Conservation (phyloP, 2,113 vertebrate genomes). For the Hemiprocne comata region DNA sequence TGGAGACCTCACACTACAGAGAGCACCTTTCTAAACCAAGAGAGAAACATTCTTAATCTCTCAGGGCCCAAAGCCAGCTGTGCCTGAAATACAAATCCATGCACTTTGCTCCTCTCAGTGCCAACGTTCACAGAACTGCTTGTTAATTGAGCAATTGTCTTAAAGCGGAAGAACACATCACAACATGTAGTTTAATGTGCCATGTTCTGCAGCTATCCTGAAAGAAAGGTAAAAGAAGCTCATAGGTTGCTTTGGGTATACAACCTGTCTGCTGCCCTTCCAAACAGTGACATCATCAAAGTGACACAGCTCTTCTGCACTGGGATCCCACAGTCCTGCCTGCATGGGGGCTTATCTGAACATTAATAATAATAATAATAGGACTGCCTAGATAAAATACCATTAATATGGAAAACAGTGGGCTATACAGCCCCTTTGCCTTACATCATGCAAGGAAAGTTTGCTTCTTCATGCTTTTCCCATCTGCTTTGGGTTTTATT, state of each 20-base stretch:
- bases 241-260: background rate
- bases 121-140: background rate
- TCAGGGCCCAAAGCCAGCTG: background rate
- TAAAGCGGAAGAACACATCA: background rate
- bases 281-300: background rate
- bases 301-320: background rate
- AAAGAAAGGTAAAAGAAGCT: background rate
- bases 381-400: background rate
- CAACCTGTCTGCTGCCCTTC: background rate
- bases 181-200: background rate
- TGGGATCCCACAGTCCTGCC: background rate
- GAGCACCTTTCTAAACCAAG: background rate
- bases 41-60: background rate
- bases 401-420: background rate
- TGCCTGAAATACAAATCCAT: background rate
- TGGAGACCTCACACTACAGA: background rate
- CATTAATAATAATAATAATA: background rate
- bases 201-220: background rate
- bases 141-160: background rate
- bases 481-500: background rate
- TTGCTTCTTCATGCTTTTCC: background rate
- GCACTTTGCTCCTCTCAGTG: background rate
- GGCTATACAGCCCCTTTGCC: background rate
- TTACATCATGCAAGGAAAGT: background rate
- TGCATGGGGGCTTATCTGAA: background rate